Conservation (phyloP, 2,797 vertebrate species). For the Neopelma chrysocephalum region DNA sequence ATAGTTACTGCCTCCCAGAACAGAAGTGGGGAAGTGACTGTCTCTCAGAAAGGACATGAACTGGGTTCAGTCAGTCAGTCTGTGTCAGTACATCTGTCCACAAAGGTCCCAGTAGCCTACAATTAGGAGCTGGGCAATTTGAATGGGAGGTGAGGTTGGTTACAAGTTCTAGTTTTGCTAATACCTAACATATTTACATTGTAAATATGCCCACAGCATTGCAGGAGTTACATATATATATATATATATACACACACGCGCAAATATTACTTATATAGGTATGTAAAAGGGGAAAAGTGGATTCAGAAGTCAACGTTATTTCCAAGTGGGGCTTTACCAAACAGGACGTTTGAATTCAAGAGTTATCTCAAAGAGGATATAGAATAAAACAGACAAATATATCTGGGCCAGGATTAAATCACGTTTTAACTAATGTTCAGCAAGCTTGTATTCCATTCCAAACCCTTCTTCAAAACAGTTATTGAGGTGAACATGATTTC, state of each 20-base stretch:
- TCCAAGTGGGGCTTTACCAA: not conserved
- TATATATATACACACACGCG: accelerated
- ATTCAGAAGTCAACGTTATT: not conserved
- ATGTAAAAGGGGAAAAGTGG: not conserved
- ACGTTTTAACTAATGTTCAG: not conserved
- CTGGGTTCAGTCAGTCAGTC: accelerated
- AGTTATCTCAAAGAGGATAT: not conserved
- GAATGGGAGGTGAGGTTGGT: not conserved
- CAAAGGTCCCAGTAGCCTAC: not conserved
- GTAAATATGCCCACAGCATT: not conserved
- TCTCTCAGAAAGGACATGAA: not conserved
- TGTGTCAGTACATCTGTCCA: not conserved
- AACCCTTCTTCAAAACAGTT: not conserved
- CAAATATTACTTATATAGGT: no score
- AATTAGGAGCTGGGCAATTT: not conserved
- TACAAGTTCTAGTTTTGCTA: not conserved
- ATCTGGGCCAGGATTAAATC: not conserved
- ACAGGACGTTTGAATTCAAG: not conserved
- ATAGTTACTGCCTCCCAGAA: not conserved
- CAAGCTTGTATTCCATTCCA: not conserved
- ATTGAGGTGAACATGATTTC: not conserved
- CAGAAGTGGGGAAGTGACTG: not conserved
- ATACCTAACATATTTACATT: not conserved
- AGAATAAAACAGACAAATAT: not conserved
- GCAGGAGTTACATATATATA: not conserved